Conservation (phyloP, 2,797 vertebrate genomes). For the Poecilia velifera region DNA sequence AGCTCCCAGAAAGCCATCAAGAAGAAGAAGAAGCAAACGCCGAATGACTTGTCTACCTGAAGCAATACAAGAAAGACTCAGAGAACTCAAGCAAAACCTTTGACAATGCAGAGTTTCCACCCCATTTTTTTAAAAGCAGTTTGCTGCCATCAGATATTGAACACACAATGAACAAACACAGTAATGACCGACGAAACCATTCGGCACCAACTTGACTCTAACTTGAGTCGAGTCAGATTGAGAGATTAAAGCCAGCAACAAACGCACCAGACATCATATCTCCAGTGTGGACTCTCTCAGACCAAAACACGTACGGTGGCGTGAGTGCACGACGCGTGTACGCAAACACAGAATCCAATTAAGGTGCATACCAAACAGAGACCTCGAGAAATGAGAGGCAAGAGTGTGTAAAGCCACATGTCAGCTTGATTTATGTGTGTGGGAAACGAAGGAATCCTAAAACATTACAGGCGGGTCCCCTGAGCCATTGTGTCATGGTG, state of each 20-base stretch:
- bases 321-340: conserved; percentile 11
- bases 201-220: not conserved
- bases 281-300: conserved; percentile 26
- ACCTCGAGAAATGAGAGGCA: conserved; percentile 40
- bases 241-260: conserved; percentile 42
- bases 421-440: conserved; percentile 71
- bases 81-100: conserved; percentile 46
- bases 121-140: conserved; percentile 32
- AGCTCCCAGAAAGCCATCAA: conserved; percentile 50
- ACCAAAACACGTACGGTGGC: not conserved
- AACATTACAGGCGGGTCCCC: conserved; percentile 56
- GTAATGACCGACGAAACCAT: conserved; percentile 33
- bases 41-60: conserved; percentile 33
- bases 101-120: conserved; percentile 15
- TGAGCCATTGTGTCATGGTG: conserved; percentile 55
- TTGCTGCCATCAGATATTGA: conserved; percentile 22
- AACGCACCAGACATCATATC: conserved; percentile 48
- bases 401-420: conserved; percentile 35
- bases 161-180: conserved; percentile 16
- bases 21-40: conserved; percentile 40
- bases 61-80: conserved; percentile 48
- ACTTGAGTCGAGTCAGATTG: conserved; percentile 29
- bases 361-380: conserved; percentile 52
- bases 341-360: conserved; percentile 72
- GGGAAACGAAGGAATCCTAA: conserved; percentile 54